Percentiles rank a stretch among this genome's conserved stretches.
These are phyloP conservation scores for Troides helena DNA, from an alignment of 2,888 invertebrate genomes.

Conservation along the genomic window DNA sequence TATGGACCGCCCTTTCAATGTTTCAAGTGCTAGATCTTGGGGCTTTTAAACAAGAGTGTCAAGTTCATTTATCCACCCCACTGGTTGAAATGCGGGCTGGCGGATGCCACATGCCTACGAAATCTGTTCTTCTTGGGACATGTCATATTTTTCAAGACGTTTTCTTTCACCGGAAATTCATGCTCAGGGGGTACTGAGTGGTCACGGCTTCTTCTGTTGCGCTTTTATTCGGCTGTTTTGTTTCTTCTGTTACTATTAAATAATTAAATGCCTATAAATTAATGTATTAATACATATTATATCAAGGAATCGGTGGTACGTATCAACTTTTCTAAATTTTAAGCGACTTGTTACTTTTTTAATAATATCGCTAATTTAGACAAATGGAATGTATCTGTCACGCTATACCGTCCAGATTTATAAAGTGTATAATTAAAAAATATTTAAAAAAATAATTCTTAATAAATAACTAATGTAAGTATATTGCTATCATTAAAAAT, in stretches of 20 bases:
- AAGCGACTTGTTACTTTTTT: background rate
- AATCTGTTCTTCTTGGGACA: background rate
- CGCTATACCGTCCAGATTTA: constrained; percentile 8
- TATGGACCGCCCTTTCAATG: too few species aligned
- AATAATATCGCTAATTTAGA: constrained; percentile 5
- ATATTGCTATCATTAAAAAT: constrained; percentile 24
- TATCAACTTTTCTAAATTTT: background rate
- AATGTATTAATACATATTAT: background rate
- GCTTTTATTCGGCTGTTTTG: too few species aligned
- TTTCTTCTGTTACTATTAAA: background rate
- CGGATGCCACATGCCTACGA: too few species aligned
- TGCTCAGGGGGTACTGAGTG: too few species aligned
- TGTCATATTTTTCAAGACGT: background rate
- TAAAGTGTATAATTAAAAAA: constrained; percentile 10
- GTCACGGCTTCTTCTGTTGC: too few species aligned
- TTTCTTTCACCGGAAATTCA: background rate
- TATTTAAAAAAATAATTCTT: constrained; percentile 21
- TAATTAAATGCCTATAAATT: background rate
- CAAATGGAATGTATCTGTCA: constrained; percentile 9
- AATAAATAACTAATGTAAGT: constrained; percentile 21
- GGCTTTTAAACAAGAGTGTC: too few species aligned
- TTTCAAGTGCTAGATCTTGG: too few species aligned
- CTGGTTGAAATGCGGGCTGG: too few species aligned
- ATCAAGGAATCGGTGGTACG: background rate
- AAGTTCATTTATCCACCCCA: too few species aligned